Conservation (phyloP, 2,888 invertebrate species). For the Coenonympha arcania region DNA sequence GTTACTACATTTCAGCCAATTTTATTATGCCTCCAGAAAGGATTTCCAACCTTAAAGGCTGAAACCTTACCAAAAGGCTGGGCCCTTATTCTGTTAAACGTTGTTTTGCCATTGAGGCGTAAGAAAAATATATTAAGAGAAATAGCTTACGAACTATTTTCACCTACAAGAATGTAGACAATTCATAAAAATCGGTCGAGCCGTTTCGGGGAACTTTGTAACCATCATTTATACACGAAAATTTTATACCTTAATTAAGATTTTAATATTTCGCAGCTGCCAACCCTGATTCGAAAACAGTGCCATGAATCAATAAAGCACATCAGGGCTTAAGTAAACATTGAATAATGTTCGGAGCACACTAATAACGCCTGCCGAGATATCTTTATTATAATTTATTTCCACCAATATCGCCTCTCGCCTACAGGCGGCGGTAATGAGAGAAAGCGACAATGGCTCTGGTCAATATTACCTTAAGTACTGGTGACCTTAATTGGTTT, state of each 20-base stretch:
- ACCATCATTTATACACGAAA: not conserved
- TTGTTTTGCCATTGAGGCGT: too few relatives aligned
- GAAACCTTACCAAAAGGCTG: too few relatives aligned
- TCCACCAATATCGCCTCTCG: slow-evolving; percentile 20
- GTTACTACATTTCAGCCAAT: too few relatives aligned
- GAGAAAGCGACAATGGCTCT: slow-evolving; percentile 17
- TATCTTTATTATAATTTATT: slow-evolving; percentile 30
- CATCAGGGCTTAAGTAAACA: slow-evolving; percentile 27
- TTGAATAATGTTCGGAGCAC: slow-evolving; percentile 25
- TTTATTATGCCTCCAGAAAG: too few relatives aligned
- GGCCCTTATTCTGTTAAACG: too few relatives aligned
- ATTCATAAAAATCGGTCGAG: too few relatives aligned
- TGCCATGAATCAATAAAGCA: slow-evolving; percentile 29
- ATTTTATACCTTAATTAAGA: not conserved
- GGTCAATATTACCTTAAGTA: slow-evolving; percentile 4
- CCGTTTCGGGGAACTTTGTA: too few relatives aligned
- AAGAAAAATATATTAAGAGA: too few relatives aligned
- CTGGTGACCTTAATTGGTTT: not conserved
- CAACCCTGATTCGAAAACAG: slow-evolving; percentile 21
- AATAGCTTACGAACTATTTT: too few relatives aligned
- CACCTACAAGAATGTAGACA: too few relatives aligned
- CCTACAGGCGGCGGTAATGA: slow-evolving; percentile 9
- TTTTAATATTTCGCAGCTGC: not conserved
- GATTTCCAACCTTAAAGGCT: too few relatives aligned
- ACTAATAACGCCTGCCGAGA: slow-evolving; percentile 11